phyloP scores from a whole-genome alignment of 2,113 vertebrate genomes.

The Ammodytes dubius region DNA sequence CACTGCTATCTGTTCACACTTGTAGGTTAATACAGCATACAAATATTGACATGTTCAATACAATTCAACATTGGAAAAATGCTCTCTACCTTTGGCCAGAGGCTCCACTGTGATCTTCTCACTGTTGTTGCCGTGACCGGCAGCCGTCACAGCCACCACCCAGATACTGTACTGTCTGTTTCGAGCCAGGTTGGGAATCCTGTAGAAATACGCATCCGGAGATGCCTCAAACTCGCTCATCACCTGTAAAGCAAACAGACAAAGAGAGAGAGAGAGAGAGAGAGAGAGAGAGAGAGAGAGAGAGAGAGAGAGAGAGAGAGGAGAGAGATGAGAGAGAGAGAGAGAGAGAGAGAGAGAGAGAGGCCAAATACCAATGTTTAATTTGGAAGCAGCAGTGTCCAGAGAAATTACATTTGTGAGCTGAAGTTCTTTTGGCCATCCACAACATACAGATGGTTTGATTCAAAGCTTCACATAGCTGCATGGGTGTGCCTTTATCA shows the following conservation, averaged over 20 bases:
- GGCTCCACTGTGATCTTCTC: conserved; percentile 98
- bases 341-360: neutral
- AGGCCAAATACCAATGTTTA: conserved; percentile 52
- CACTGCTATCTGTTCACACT: neutral
- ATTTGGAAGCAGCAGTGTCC: conserved; percentile 18
- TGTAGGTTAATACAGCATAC: neutral
- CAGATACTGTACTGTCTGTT: conserved; percentile 97
- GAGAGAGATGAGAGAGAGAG: too few relatives aligned
- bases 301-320: neutral
- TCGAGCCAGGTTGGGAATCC: conserved; percentile 94
- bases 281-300: too few relatives aligned
- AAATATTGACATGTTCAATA: neutral
- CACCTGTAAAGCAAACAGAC: conserved; percentile 85
- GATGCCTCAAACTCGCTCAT: conserved; percentile 99
- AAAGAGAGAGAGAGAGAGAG: too few relatives aligned
- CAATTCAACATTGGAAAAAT: neutral
- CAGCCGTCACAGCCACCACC: conserved; percentile 97
- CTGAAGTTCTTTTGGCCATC: neutral
- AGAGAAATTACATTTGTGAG: neutral
- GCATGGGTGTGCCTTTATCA: neutral
- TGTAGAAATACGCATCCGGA: conserved; percentile 95
- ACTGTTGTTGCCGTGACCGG: conserved; percentile 96
- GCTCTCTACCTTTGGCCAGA: conserved; percentile 90
- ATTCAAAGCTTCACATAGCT: neutral
- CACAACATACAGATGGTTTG: neutral